phyloP scores from a whole-genome alignment of 2,113 vertebrate species.

The Acrocephalus arundinaceus region DNA sequence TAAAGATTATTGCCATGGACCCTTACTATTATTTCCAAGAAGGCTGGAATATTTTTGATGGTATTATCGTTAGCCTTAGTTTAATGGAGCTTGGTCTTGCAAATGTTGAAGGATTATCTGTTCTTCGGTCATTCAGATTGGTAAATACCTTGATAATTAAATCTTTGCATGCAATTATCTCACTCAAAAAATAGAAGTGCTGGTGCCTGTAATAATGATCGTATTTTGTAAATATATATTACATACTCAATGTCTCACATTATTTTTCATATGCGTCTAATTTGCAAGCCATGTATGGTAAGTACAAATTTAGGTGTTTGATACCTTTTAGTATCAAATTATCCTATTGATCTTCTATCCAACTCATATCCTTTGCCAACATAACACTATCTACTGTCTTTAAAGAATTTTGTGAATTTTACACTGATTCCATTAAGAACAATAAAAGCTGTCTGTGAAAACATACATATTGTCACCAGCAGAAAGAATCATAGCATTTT shows the following conservation, averaged over 20 bases:
- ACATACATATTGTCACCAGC: not conserved
- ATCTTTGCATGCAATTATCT: not conserved
- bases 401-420: not conserved
- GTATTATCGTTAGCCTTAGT: constrained; percentile 92
- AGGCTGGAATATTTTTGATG: constrained; percentile 97
- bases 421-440: not conserved
- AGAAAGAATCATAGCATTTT: not conserved
- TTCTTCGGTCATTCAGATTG: constrained; percentile 94
- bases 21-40: constrained; percentile 96
- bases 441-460: not conserved
- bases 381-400: not conserved
- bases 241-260: not conserved
- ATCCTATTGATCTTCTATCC: not conserved
- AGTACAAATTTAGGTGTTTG: not conserved
- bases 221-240: not conserved
- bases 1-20: constrained; percentile 95
- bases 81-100: constrained; percentile 89
- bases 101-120: constrained; percentile 83
- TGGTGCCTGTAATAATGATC: not conserved
- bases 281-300: not conserved
- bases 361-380: not conserved
- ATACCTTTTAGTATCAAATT: not conserved
- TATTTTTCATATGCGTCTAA: not conserved
- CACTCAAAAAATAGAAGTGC: not conserved
- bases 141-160: constrained; percentile 73